phyloP scores from a whole-genome alignment of 1,140 invertebrate genomes.

The Palaemon carinicauda region DNA sequence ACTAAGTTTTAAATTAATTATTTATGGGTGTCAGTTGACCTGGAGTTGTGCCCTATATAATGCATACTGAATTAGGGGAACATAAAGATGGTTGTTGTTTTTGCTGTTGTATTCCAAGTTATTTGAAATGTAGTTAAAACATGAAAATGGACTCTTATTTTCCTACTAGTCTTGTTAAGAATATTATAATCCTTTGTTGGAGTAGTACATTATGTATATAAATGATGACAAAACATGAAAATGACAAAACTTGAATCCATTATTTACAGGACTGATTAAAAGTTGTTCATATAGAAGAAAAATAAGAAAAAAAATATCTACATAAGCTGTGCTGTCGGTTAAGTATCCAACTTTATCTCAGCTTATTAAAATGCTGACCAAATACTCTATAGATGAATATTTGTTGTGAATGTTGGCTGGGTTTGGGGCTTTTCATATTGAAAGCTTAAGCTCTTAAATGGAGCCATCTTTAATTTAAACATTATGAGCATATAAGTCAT shows the following conservation, averaged over 20 bases:
- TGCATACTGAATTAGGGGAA: constrained; percentile 51
- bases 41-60: constrained; percentile 26
- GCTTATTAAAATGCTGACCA: background rate
- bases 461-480: no score
- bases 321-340: no score
- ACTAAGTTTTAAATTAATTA: constrained; percentile 6
- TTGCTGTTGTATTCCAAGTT: constrained; percentile 54
- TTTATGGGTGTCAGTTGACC: constrained; percentile 16
- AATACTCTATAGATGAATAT: no score
- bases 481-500: no score
- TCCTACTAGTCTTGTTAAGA: no score
- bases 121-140: constrained; percentile 52
- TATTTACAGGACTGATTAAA: background rate
- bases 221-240: background rate
- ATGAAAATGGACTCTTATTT: constrained; percentile 3
- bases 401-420: no score
- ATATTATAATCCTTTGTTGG: background rate
- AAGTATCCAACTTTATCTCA: background rate
- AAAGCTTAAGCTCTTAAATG: no score
- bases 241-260: background rate
- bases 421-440: no score
- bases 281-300: background rate
- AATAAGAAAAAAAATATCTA: no score
- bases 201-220: background rate
- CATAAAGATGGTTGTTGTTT: constrained; percentile 52